Percentiles rank a stretch among this genome's conserved stretches.
These are phyloP conservation scores for Heterodera schachtii DNA, from an alignment of 1,140 invertebrate species.

Conservation along the genomic window DNA sequence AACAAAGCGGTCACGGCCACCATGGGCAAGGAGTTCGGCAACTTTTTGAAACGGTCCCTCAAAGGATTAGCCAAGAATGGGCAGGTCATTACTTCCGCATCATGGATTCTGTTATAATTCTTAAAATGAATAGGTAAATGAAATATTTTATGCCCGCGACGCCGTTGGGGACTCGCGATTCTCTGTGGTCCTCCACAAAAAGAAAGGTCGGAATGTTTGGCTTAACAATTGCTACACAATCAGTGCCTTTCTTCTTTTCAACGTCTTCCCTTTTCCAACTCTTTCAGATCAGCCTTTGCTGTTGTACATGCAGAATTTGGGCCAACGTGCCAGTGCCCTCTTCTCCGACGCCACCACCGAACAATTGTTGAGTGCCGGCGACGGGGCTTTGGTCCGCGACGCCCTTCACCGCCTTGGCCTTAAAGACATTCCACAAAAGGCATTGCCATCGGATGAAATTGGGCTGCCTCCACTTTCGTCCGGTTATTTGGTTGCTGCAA, in stretches of 20 bases:
- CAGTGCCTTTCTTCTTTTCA: too few relatives aligned
- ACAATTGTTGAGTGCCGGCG: slow-evolving; percentile 45
- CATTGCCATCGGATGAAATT: neutral
- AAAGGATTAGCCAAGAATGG: slow-evolving; percentile 48
- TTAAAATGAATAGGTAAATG: slow-evolving; percentile 44
- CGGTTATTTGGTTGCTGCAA: slow-evolving; percentile 49
- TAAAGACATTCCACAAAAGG: slow-evolving; percentile 19
- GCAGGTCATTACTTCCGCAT: neutral
- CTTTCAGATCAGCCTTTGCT: slow-evolving; percentile 56
- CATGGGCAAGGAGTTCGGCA: slow-evolving; percentile 59
- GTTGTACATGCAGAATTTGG: slow-evolving; percentile 59
- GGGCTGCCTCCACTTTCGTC: slow-evolving; percentile 28
- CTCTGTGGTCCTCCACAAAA: slow-evolving; percentile 57
- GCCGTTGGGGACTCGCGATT: slow-evolving; percentile 53
- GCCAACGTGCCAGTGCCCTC: slow-evolving; percentile 51
- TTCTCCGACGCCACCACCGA: slow-evolving; percentile 63
- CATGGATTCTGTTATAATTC: too few relatives aligned
- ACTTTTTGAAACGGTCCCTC: slow-evolving; percentile 55
- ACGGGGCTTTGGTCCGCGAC: slow-evolving; percentile 43
- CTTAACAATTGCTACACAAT: too few relatives aligned
- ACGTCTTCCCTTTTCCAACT: neutral
- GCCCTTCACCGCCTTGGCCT: slow-evolving; percentile 52
- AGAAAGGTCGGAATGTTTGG: slow-evolving; percentile 31
- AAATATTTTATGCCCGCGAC: slow-evolving; percentile 58
- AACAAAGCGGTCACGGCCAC: slow-evolving; percentile 38